These are phyloP conservation scores for Hipparchia semele DNA, from an alignment of 2,888 invertebrate species.

Conservation along the genomic window DNA sequence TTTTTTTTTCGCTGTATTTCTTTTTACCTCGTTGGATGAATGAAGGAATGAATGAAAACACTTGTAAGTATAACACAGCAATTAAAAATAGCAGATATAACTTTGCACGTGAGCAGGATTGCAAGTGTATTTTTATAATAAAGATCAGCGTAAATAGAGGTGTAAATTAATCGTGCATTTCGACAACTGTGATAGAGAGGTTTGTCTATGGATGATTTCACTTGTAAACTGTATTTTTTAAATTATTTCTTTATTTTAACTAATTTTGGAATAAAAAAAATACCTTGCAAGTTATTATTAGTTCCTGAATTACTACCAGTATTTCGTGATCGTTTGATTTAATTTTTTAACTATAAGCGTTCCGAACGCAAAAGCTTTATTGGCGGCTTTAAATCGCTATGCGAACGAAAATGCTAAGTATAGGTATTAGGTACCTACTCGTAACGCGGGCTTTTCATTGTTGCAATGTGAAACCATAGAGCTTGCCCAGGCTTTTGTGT, in stretches of 20 bases:
- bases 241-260: conserved; percentile 34
- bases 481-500: not conserved
- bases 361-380: not conserved
- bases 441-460: not conserved
- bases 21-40: no score
- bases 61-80: no score
- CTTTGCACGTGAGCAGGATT: not conserved
- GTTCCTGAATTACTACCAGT: conserved; percentile 81
- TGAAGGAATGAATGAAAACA: no score
- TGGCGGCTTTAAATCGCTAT: not conserved
- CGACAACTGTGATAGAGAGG: conserved; percentile 80
- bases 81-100: no score
- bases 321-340: conserved; percentile 62
- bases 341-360: not conserved
- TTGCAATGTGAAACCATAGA: no score
- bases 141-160: conserved; percentile 26
- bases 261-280: conserved; percentile 42
- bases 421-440: not conserved
- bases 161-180: conserved; percentile 67
- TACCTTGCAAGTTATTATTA: conserved; percentile 65
- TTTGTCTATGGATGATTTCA: conserved; percentile 68
- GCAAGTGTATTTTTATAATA: not conserved
- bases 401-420: no score
- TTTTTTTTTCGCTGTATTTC: no score
- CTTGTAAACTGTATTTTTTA: conserved; percentile 24